A percentile compares a stretch with the other conserved stretches of the same genome.
Conservation (phyloP, 1,140 invertebrate genomes). For the Diachasma alloeum region DNA sequence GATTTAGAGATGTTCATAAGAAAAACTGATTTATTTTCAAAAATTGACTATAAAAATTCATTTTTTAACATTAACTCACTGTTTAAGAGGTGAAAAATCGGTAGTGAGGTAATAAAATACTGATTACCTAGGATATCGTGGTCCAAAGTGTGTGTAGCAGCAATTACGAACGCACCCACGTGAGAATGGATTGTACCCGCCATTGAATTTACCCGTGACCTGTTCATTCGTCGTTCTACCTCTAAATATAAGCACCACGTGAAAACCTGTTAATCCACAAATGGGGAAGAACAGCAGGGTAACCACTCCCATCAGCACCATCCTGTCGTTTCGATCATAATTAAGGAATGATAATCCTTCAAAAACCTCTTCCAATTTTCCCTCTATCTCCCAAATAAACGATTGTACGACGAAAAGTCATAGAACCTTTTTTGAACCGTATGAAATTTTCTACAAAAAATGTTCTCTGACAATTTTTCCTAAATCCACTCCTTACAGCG, state of each 20-base stretch:
- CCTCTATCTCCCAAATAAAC: too few relatives aligned
- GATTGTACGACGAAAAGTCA: too few relatives aligned
- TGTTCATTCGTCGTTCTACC: slow-evolving; percentile 99
- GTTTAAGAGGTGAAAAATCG: too few relatives aligned
- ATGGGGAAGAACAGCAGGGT: slow-evolving; percentile 94
- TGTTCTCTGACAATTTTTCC: too few relatives aligned
- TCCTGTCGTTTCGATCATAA: slow-evolving; percentile 65
- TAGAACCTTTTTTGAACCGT: too few relatives aligned
- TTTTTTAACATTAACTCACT: too few relatives aligned
- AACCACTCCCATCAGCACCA: slow-evolving; percentile 92
- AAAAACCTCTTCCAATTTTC: too few relatives aligned
- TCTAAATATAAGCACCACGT: slow-evolving; percentile 94
- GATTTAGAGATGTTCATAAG: too few relatives aligned
- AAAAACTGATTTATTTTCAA: too few relatives aligned
- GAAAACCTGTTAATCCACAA: slow-evolving; percentile 96
- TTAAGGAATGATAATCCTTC: background rate
- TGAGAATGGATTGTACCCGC: slow-evolving; percentile 96
- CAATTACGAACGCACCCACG: slow-evolving; percentile 93
- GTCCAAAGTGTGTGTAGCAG: slow-evolving; percentile 94
- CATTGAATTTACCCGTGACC: slow-evolving; percentile 98
- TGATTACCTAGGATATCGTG: slow-evolving; percentile 91
- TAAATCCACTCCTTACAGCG: too few relatives aligned
- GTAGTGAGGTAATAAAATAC: too few relatives aligned
- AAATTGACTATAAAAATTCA: too few relatives aligned
- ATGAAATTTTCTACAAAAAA: background rate